These are phyloP conservation scores for Sciurus carolinensis DNA, from an alignment of 2,797 vertebrate species.

Conservation along the genomic window DNA sequence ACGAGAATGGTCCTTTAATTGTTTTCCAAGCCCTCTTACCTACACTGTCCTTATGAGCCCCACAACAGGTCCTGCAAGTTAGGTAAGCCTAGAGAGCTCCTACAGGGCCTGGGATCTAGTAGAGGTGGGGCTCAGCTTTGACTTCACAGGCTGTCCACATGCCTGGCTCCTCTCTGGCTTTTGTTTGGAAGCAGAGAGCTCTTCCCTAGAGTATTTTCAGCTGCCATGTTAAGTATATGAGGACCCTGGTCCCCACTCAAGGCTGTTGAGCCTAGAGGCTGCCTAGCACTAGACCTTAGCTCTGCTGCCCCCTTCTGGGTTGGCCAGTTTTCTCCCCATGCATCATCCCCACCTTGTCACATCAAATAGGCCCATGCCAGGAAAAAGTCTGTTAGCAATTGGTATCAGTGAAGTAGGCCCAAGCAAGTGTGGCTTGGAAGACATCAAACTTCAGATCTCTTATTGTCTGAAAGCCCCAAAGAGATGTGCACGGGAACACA, in stretches of 20 bases:
- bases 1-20: neutral
- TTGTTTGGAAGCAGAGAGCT: conserved; percentile 42
- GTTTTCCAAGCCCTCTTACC: neutral
- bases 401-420: neutral
- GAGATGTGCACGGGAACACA: neutral
- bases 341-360: neutral
- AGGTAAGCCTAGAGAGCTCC: neutral
- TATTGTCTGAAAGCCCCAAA: neutral
- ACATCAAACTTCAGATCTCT: neutral
- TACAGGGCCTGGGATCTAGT: neutral
- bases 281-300: conserved; percentile 11
- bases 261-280: neutral
- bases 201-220: neutral
- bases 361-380: neutral
- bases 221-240: neutral
- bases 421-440: neutral
- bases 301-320: conserved; percentile 85
- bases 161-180: neutral
- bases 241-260: neutral
- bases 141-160: neutral
- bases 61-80: neutral
- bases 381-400: neutral
- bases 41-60: neutral
- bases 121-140: neutral
- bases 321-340: neutral